phyloP scores from a whole-genome alignment of 2,113 vertebrate species.

The Raja brachyura region DNA sequence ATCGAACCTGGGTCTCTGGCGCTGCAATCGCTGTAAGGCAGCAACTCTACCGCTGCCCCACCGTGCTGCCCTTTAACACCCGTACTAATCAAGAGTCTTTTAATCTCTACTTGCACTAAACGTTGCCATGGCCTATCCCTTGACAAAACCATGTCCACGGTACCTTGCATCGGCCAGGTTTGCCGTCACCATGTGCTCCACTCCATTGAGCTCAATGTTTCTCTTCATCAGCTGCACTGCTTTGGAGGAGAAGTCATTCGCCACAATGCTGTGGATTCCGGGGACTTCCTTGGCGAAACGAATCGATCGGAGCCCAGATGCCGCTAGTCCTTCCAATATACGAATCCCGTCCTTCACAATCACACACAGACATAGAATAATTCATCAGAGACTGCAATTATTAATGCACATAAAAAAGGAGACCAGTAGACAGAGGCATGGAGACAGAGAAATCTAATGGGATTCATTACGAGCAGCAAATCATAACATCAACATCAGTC shows the following conservation, averaged over 20 bases:
- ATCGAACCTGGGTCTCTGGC: too few relatives aligned
- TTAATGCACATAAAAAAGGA: neutral
- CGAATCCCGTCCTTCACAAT: constrained; percentile 59
- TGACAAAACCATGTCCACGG: neutral
- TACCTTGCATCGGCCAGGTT: constrained; percentile 80
- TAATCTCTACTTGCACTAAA: too few relatives aligned
- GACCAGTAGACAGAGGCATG: too few relatives aligned
- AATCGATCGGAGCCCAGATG: constrained; percentile 81
- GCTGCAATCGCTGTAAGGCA: too few relatives aligned
- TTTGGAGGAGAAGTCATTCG: constrained; percentile 75
- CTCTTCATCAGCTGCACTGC: constrained; percentile 67
- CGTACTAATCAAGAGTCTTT: too few relatives aligned
- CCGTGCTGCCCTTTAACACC: too few relatives aligned
- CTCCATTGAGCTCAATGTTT: constrained; percentile 69
- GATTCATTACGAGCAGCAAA: neutral
- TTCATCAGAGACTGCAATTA: neutral
- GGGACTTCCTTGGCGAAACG: constrained; percentile 83
- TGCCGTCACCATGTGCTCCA: constrained; percentile 65
- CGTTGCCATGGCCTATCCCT: too few relatives aligned
- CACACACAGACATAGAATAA: neutral
- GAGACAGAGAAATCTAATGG: neutral
- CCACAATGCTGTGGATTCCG: constrained; percentile 68
- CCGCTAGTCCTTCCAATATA: constrained; percentile 79
- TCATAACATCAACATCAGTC: too few relatives aligned
- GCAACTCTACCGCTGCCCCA: too few relatives aligned